Base-by-base conservation (phyloP, 2,888 invertebrate species). In the Caradrina clavipalpis region DNA sequence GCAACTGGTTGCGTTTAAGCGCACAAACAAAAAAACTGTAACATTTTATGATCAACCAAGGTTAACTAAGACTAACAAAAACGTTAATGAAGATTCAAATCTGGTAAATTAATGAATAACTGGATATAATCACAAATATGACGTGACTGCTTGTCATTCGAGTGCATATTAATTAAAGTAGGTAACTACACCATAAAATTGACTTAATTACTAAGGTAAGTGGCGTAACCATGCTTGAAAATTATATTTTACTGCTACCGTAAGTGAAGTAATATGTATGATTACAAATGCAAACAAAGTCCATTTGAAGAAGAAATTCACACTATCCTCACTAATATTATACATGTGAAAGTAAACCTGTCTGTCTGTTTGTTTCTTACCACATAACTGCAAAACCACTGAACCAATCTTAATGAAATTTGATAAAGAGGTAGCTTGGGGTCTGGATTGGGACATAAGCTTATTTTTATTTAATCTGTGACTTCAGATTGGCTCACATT, bases 61-160 rank as follows among this genome's bases (percentile, higher is more conserved):
- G 22, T 63, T 51, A 49, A 21, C 2, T 26, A 35, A 63, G 8
- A 47, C 22, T 49, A 15, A 51, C 35, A 70, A 69, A 76, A 76
- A 76, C 49, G 21, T 15, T 7, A 50, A 57, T 47, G 13, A 55
- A 59, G 45, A 54, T 62, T 15, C 49, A 10, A 59, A 63, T 42
- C 35, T 51, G 26, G 50, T 42, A 31, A 13, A 50, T 15, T 21
- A 26, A 62, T 62, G 50, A 31, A 59, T 54, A 71, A 77, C 56
- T 56, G 22, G 42, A 35, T 15, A 45, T 22, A 7, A 6, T 74
- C n/a, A 13, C 5, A 17, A 17, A 5, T 42, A 31, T 15, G 11
- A 54, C 39, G 21, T 49, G 39, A 50, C 15, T 31, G 45, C 22
- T 59, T 26, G 39, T 47, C 31, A 69, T 39, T 21, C 47, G 26